Base-by-base conservation (phyloP, 2,888 invertebrate species). In the Rutpela maculata region DNA sequence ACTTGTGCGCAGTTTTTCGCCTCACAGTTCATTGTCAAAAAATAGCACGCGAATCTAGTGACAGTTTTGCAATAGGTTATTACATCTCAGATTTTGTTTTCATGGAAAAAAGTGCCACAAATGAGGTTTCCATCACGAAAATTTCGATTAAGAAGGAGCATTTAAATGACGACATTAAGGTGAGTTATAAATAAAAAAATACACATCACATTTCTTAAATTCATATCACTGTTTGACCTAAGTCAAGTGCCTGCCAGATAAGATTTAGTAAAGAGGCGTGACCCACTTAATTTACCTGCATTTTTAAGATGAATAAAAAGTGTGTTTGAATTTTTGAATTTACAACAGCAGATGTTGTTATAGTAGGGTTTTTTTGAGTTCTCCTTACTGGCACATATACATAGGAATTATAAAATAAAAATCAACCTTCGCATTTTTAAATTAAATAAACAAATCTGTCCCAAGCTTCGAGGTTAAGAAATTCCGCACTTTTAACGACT, bases 101-200 rank as follows among this genome's bases (percentile, higher is more conserved):
- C 78, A 88, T 88, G 88, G 88, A 88, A 85, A 86, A 87, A 82
- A 80, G 81, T 81, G 81, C 77, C 69, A 71, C 77, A 50, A 80
- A 79, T 65, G 84, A 84, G 69, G 82, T 79, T 60, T 80, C 85
- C 43, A 81, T 83, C 67, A 78, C 82, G 35, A 84, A 84, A 76
- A 79, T 85, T 43, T 69, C 89, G 79, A 91, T 93, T 83, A 95
- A 95, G 89, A 94, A 94, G 89, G 95, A 95, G 88, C 91, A 92
- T 85, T 90, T 91, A 79, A 94, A 93, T 90, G 95, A 95, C 91
- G 95, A 95, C 91, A 95, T 95, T 88, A 95, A 95, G 93, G 95
- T 95, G 91, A 86, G 88, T 81, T 68, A 22, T 74, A 72, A 72
- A 72, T 72, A 72, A 72, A 72, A 50, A 72, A 72, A 63, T 19